Evolutionary conservation across 2,888 invertebrate species (phyloP).

Genomic region (Ophonus ardosiacus): DNA sequence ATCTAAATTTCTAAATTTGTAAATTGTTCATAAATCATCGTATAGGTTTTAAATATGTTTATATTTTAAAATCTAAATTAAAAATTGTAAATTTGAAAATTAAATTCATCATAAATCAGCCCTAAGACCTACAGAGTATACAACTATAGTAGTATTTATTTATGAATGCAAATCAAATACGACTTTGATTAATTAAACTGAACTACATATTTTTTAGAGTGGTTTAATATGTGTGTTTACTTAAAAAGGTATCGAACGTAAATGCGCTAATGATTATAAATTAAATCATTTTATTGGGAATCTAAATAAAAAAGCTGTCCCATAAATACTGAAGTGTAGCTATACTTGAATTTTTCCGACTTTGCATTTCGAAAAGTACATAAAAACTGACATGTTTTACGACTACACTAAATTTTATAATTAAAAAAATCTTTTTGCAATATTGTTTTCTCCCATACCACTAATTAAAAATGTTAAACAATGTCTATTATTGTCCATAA

Average conservation of each 20-base stretch:
- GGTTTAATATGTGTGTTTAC: background rate
- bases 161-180: background rate
- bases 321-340: background rate
- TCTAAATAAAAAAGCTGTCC: background rate
- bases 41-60: no score
- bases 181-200: background rate
- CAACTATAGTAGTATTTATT: background rate
- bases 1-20: no score
- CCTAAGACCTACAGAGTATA: no score
- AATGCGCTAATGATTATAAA: background rate
- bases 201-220: background rate
- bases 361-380: background rate
- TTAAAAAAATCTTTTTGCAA: conserved; percentile 6
- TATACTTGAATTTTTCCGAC: background rate
- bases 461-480: conserved; percentile 25
- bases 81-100: no score
- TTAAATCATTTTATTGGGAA: background rate
- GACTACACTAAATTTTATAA: background rate
- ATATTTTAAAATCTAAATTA: no score
- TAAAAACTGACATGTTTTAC: background rate
- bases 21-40: no score
- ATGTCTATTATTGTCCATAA: background rate
- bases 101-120: no score
- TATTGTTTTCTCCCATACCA: conserved; percentile 25
- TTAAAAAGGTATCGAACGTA: background rate